Evolutionary conservation across 2,113 vertebrate species (phyloP).

Genomic region (Indicator indicator): DNA sequence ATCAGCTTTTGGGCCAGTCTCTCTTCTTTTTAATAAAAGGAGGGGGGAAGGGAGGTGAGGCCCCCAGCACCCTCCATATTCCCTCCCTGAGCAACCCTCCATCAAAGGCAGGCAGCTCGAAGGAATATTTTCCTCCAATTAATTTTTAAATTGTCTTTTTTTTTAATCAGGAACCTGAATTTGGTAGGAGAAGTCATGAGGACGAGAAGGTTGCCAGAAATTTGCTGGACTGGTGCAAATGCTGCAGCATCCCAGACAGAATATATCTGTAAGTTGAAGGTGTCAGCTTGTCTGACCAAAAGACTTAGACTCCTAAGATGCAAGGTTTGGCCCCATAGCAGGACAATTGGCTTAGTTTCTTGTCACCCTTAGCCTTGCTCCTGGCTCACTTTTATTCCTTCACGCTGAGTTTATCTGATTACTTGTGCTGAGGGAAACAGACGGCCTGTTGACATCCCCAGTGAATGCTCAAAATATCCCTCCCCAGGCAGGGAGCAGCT

Average conservation of each 20-base stretch:
- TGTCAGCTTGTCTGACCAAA: neutral
- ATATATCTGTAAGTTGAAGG: neutral
- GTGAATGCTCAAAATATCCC: neutral
- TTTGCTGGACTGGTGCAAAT: neutral
- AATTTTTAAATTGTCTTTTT: neutral
- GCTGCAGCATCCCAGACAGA: neutral
- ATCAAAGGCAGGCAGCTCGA: neutral
- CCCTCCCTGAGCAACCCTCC: neutral
- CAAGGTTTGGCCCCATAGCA: neutral
- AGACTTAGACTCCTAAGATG: neutral
- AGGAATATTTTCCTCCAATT: neutral
- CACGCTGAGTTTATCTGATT: constrained; percentile 54
- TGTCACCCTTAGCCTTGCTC: neutral
- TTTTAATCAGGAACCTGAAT: neutral
- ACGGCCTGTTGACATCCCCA: neutral
- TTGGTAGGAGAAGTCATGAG: accelerated
- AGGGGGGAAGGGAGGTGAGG: constrained; percentile 6
- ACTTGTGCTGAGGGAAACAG: neutral
- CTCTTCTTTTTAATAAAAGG: constrained; percentile 76
- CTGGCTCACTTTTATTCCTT: constrained; percentile 32
- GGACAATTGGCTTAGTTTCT: neutral
- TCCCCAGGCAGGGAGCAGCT: neutral
- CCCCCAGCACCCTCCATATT: constrained; percentile 18
- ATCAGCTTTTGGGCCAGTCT: constrained; percentile 65
- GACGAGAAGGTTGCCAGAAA: neutral